Evolutionary conservation across 1,140 invertebrate species (phyloP), one percentile per base, ranked within the genome.

Genomic region (Lasioglossum albipes): DNA sequence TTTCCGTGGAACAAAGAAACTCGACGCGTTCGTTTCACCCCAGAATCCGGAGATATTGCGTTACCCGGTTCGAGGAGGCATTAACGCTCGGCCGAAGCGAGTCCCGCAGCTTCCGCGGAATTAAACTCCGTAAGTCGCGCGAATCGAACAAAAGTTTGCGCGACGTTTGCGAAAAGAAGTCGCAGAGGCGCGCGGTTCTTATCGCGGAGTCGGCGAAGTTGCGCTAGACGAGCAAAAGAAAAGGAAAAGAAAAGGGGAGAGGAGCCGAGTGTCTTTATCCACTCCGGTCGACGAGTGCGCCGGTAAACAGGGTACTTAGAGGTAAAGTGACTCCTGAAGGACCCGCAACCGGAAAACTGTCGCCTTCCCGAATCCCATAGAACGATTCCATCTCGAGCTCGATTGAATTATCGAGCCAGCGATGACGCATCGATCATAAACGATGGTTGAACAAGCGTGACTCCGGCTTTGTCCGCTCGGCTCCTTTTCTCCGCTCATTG

Each of bases 101-200:
- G 54, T 70, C 59, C 69, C 76, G 69, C 69, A 79, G 76, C 76
- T 79, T 73, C 69, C 49, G 69, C 69, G 69, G 72, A 79, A 79
- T 79, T 73, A 79, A 79, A 73, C 76, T 79, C 72, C 13, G 16
- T 20, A 49, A 76, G 75, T 7, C 13, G 7, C 12, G 61, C 12
- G 27, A 64, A 42, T 13, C 69, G 27, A 66, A 62, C 62, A 49
- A 79, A 79, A 79, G 62, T 79, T 79, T 79, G 62, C 77, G 70
- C 61, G 20, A 45, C 62, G 77, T 79, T 79, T 79, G 70, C 70
- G 49, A 73, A 79, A 79, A 61, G 65, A 54, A 45, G 42, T 45
- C 7, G 42, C 42, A 45, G 42, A 9, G 36, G 3, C 36, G 36
- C 76, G 41, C 76, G 31, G 13, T 59, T 57, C 22, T 62, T 79